Evolutionary conservation across 2,113 vertebrate genomes (phyloP), one percentile per base, ranked within the genome.

Genomic region (Turdus rufiventris): DNA sequence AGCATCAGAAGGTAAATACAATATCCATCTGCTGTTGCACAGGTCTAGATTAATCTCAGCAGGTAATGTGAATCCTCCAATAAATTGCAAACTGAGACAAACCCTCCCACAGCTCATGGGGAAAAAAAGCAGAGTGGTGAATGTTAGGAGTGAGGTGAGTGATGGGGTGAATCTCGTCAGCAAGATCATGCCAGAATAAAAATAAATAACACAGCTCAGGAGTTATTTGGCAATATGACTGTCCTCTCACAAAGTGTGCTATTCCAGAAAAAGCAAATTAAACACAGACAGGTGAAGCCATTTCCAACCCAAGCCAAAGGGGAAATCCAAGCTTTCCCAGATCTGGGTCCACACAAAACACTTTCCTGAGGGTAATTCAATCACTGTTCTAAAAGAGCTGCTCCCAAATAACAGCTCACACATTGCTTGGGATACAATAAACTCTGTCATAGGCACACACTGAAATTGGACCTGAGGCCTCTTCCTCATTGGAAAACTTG

Each of bases 371-470:
- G 18, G 75, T 18, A 78, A 71, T 56, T 79, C 65, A 81, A 29
- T 56, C 58, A 24, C 24, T 63, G 38, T 31, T 50, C 66, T 71
- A 8, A 75, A 71, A 0, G 28, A 87, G 50, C 24, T 45, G 56
- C 12, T 89, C 70, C 65, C 47, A 65, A 70, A 31, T 8, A 77
- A 31, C 38, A 91, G 25, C 11, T 71, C 1, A 0, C 12, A 24
- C 17, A 14, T 5, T 65, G 38, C 26, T 14, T 24, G 40, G 21
- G 51, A 10, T 7, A 24, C 36, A 43, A 12, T 6, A 51, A 60
- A 67, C 25, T 38, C 29, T 0, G 0, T 12, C 31, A 61, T 0
- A 26, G 0, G 1, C 40, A 66, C 42, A 21, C 18, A 21, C 9
- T 61, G 18, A 51, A 38, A 83, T 1, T 6, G 29, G 24, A 79